Base-by-base conservation (phyloP, 1,140 invertebrate genomes). In the Lasaia peninsularis region DNA sequence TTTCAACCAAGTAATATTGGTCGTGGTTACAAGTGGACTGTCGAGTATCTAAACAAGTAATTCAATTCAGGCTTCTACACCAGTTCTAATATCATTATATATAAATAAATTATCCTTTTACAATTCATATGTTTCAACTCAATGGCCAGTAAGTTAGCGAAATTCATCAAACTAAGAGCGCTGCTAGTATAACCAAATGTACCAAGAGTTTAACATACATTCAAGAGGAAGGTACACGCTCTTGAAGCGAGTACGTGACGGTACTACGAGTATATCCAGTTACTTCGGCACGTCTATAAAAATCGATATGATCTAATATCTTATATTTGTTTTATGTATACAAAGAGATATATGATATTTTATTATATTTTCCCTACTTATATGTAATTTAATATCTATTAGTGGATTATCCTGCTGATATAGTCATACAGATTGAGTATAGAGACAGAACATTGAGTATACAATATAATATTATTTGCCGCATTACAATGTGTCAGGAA, bases 81-180 rank as follows among this genome's bases (percentile, higher is more conserved):
- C n/a, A n/a, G n/a, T n/a, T n/a, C n/a, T n/a, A n/a, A n/a, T n/a
- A n/a, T n/a, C n/a, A n/a, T n/a, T n/a, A n/a, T n/a, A n/a, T n/a
- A n/a, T 28, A 28, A 28, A 28, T 28, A 28, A 28, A 28, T 28
- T 6, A 28, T 28, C 0, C 24, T 28, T n/a, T n/a, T n/a, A n/a
- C n/a, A n/a, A 28, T 28, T 40, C 9, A 2, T 14, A 16, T 5
- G 16, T 40, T 10, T 7, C 6, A 40, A 14, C 14, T 2, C 14
- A 8, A 40, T 2, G 12, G 12, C 7, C 9, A 9, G 16, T 16
- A 40, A 14, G 12, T 18, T 16, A 7, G 2, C 14, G 14, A 18
- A 40, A 40, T 40, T 40, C 35, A 40, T 40, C 35, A 40, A 18
- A 40, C 35, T 40, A 40, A 18, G 18, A 44, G 37, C 37, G n/a